Evolutionary conservation across 1,140 invertebrate species (phyloP).

Genomic region (Solenopsis fugax): DNA sequence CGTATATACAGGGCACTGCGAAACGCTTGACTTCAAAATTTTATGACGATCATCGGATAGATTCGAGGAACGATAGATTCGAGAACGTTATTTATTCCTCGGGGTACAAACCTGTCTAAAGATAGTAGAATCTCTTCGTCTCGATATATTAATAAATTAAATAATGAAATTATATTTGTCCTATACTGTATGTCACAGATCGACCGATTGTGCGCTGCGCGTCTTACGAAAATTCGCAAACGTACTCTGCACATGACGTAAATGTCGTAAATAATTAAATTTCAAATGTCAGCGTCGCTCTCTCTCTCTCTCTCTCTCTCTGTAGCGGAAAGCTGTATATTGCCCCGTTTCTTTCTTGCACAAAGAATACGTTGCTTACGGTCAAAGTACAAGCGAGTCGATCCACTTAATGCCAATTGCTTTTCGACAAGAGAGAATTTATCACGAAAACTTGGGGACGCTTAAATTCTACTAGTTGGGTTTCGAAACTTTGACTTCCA

Average conservation of each 20-base stretch:
- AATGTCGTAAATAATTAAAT: slow-evolving; percentile 18
- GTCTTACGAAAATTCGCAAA: slow-evolving; percentile 21
- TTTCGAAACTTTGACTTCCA: slow-evolving; percentile 19
- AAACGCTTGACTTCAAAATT: slow-evolving; percentile 7
- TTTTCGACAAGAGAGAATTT: slow-evolving; percentile 35
- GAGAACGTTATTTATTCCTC: neutral
- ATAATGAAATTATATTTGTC: neutral
- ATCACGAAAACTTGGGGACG: slow-evolving; percentile 23
- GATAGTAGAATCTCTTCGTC: neutral
- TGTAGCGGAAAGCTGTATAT: neutral
- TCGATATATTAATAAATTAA: neutral
- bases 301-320: neutral
- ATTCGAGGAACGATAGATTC: neutral
- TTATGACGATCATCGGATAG: neutral
- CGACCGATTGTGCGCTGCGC: neutral
- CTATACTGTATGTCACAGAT: neutral
- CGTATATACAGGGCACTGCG: neutral
- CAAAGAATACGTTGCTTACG: neutral
- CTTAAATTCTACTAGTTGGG: slow-evolving; percentile 12
- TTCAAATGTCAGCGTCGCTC: neutral
- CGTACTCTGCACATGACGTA: neutral
- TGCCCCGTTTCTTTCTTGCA: neutral
- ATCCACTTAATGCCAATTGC: slow-evolving; percentile 34
- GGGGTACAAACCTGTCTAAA: neutral
- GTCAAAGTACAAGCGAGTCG: slow-evolving; percentile 4